Base-by-base conservation (phyloP, 1,140 invertebrate species). In the Trialeurodes vaporariorum region DNA sequence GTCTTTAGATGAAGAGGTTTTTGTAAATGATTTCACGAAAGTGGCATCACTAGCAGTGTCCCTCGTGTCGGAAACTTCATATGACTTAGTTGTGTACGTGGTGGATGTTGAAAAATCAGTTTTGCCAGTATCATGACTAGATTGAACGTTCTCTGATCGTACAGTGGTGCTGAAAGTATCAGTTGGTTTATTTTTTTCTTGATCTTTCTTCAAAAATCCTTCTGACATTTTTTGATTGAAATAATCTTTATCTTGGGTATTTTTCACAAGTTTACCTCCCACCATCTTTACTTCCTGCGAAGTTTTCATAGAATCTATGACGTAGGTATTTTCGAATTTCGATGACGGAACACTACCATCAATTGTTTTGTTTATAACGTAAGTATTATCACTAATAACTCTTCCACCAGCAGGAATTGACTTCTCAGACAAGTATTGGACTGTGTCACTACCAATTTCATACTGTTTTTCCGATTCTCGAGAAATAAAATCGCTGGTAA, bases 241-340 rank as follows among this genome's bases (percentile, higher is more conserved):
- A 49, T 49, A 49, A 49, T 49, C 17, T 17, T 49, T 49, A 17
- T 49, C 34, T 40, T 2, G 22, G 24, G 27, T 17, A 22, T 40
- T 40, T 68, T 68, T 68, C 17, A 68, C 67, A 24, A 68, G 58
- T 68, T 68, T 68, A 2, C 67, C 67, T 17, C 67, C 70, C 2
- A 70, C 63, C 67, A 70, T 70, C 64, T 64, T 68, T 9, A 69
- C 67, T 49, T 49, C 34, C 17, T 49, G 34, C 5, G 34, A 49
- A 17, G 5, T 49, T 17, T 5, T 49, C 5, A 17, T 9, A 5
- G 34, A 5, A 49, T 49, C 34, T 5, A 49, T 49, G 17, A 49
- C 17, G 17, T 49, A 49, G 5, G 34, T 49, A 9, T 49, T 49
- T 17, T 49, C 34, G 5, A 17, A 9, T 17, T 5, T 49, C 17